Base-by-base conservation (phyloP, 2,797 vertebrate genomes). In the Leuciscus waleckii region DNA sequence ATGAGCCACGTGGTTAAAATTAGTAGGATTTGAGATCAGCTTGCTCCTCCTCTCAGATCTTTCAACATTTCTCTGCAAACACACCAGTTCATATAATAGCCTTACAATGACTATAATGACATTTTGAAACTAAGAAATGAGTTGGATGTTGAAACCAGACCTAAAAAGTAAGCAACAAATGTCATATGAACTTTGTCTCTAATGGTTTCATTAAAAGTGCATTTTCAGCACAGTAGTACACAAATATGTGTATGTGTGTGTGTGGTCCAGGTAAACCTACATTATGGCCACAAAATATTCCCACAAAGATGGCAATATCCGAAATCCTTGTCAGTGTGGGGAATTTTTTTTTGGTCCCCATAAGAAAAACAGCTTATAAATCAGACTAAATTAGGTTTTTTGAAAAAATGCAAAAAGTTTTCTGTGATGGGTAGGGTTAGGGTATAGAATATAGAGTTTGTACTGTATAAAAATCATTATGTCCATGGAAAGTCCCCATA, bases 1-100 rank as follows among this genome's bases (percentile, higher is more conserved):
- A 93, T 99, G 98, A 92, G 97, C 98, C 94, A 99, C 97, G 71
- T 99, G 98, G 95, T 99, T 99, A 95, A 99, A 99, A 95, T 99
- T 99, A 91, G 97, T 99, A 90, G 98, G 98, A 92, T 99, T 98
- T 93, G 98, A 99, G 94, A 99, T 99, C 91, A 99, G 95, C 91
- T 99, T 99, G 95, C 97, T 99, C 95, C 98, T 97, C 97, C 98
- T 99, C 95, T 99, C 98, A 43, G 98, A 92, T 99, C 98, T 17
- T 97, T 96, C 74, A 99, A 96, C 98, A 99, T 99, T 94, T 99
- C 98, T 95, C 98, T 99, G 92, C 63, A 89, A 49, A 58, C 58
- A 78, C 49, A 7, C 63, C 7, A 7, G 35, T 78, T 43, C 19
- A 78, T 37, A 26, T 26, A 77, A 39, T 23, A 37, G n/a, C 14